Conservation (phyloP, 2,797 vertebrate genomes). For the Triplophysa yarkandensis region DNA sequence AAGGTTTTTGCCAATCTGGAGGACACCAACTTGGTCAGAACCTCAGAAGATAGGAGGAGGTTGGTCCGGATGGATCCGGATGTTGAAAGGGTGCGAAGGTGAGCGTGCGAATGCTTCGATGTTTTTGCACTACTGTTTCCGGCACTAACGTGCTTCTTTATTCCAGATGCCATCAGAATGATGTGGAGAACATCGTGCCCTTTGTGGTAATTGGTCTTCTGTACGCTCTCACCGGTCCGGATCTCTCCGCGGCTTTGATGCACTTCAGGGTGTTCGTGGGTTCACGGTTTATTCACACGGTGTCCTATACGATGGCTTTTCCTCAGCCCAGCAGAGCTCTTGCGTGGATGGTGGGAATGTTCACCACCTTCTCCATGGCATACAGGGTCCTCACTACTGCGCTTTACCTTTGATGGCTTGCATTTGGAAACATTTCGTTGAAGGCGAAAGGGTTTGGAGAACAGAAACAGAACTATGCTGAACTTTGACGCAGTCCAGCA, state of each 20-base stretch:
- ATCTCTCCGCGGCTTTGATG: constrained; percentile 77
- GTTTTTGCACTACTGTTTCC: neutral
- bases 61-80: constrained; percentile 71
- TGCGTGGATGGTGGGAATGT: constrained; percentile 69
- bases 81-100: constrained; percentile 86
- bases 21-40: constrained; percentile 68
- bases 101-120: constrained; percentile 50
- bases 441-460: neutral
- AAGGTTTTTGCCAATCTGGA: constrained; percentile 84
- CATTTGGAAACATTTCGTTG: neutral
- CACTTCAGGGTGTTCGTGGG: constrained; percentile 86
- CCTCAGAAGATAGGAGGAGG: constrained; percentile 75
- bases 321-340: constrained; percentile 86
- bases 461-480: neutral
- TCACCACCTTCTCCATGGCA: constrained; percentile 82
- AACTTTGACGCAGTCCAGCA: neutral
- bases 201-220: constrained; percentile 86
- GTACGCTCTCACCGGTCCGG: constrained; percentile 81
- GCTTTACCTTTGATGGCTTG: constrained; percentile 64
- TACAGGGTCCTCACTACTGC: constrained; percentile 71
- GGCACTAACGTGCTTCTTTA: neutral
- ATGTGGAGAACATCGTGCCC: constrained; percentile 89
- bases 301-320: constrained; percentile 78
- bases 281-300: constrained; percentile 79
- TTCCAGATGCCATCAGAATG: constrained; percentile 87